These are phyloP conservation scores for Dermolepida albohirtum DNA, from an alignment of 2,888 invertebrate species.

Conservation along the genomic window DNA sequence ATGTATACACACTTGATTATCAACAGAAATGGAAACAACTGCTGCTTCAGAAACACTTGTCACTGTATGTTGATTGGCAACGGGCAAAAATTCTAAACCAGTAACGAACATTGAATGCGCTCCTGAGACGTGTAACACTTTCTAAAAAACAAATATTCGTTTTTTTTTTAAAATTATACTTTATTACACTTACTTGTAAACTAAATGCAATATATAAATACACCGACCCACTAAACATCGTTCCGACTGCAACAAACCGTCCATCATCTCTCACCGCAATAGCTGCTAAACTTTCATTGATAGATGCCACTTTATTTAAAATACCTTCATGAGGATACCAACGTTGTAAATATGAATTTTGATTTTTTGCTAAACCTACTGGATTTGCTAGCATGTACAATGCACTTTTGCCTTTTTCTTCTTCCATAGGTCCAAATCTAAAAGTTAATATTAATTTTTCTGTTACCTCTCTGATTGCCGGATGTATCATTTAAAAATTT, in stretches of 20 bases:
- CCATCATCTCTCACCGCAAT: slow-evolving; percentile 93
- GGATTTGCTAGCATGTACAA: slow-evolving; percentile 88
- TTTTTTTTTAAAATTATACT: background rate
- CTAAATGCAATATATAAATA: slow-evolving; percentile 92
- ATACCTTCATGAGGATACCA: slow-evolving; percentile 79
- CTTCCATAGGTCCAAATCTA: slow-evolving; percentile 80
- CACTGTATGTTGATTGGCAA: slow-evolving; percentile 77
- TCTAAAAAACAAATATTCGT: slow-evolving; percentile 67
- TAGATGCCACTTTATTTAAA: slow-evolving; percentile 70
- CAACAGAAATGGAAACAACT: slow-evolving; percentile 94
- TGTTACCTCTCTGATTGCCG: too few species aligned
- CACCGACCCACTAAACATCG: slow-evolving; percentile 93
- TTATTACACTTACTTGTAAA: slow-evolving; percentile 74
- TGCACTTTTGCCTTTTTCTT: slow-evolving; percentile 72
- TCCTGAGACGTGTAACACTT: slow-evolving; percentile 82
- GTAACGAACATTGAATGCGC: slow-evolving; percentile 98
- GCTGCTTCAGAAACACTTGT: slow-evolving; percentile 85
- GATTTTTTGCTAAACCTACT: slow-evolving; percentile 76
- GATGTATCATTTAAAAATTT: too few species aligned
- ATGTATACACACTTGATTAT: slow-evolving; percentile 92
- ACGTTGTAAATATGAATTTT: slow-evolving; percentile 80
- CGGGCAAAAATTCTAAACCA: slow-evolving; percentile 92
- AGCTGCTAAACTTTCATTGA: slow-evolving; percentile 84
- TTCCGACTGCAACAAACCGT: slow-evolving; percentile 90
- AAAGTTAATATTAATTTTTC: too few species aligned